These are phyloP conservation scores for Cryptotermes secundus DNA, from an alignment of 1,140 invertebrate species.

Conservation along the genomic window DNA sequence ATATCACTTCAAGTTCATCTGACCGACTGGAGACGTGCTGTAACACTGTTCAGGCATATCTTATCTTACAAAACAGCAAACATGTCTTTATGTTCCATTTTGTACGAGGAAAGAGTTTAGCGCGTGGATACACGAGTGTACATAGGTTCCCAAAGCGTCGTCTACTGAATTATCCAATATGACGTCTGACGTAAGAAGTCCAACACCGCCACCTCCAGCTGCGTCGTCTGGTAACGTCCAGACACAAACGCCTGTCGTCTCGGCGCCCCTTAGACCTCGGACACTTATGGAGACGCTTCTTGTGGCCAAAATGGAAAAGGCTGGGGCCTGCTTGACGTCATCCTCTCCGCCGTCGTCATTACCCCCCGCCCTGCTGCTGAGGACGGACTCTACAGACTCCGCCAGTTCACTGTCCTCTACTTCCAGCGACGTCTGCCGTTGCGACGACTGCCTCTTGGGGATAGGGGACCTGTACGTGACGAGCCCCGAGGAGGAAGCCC, in stretches of 20 bases:
- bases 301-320: slow-evolving; percentile 70
- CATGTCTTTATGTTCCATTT: too few species aligned
- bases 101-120: too few species aligned
- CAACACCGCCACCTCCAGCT: slow-evolving; percentile 45
- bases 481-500: slow-evolving; percentile 49
- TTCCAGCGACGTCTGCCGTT: slow-evolving; percentile 71
- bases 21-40: too few species aligned
- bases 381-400: slow-evolving; percentile 76
- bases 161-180: background rate
- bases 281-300: slow-evolving; percentile 75
- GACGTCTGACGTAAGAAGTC: slow-evolving; percentile 42
- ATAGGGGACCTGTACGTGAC: slow-evolving; percentile 71
- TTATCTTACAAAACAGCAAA: too few species aligned
- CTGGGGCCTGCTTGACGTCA: slow-evolving; percentile 36
- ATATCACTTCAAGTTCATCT: too few species aligned
- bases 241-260: background rate
- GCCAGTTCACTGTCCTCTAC: slow-evolving; percentile 68
- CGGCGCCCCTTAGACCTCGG: slow-evolving; percentile 48
- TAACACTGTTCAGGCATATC: too few species aligned
- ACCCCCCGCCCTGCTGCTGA: slow-evolving; percentile 52
- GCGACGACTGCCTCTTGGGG: slow-evolving; percentile 79
- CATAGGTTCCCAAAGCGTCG: too few species aligned
- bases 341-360: slow-evolving; percentile 39
- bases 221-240: slow-evolving; percentile 44
- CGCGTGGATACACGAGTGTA: too few species aligned